Evolutionary conservation across 2,888 invertebrate genomes (phyloP), one percentile per base, ranked within the genome.

Genomic region (Zygaena filipendulae): DNA sequence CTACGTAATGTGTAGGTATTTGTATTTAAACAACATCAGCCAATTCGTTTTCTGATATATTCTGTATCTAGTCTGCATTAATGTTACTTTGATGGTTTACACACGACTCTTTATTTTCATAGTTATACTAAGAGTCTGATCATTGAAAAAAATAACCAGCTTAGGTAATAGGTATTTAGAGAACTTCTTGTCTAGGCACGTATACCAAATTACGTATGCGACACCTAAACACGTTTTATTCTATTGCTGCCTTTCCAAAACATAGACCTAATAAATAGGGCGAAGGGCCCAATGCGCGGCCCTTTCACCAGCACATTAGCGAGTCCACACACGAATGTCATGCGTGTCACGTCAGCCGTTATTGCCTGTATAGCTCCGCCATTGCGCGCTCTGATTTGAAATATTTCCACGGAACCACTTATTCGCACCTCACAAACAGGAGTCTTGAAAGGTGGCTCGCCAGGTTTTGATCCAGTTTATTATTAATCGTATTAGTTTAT

Each of bases 381-480:
- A 52, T 55, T 53, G 60, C 58, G 58, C 52, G 67, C 55, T 45
- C 71, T 71, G 75, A 79, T 79, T 79, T 75, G 71, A 72, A 79
- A 77, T 79, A 75, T 72, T 79, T 77, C 59, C 77, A 77, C 75
- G 75, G 59, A 75, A 71, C 68, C 75, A 74, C 75, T 77, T 75
- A 77, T 66, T 64, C 70, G 64, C 63, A 64, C 62, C 69, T 72
- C 59, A 45, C 59, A 54, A 62, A 57, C 52, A 56, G 46, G 47
- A 48, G 45, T 42, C 34, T 42, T 40, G 42, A 41, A 36, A 46
- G 46, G 37, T 32, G 36, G 50, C 35, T 38, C 38, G 31, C 30
- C 33, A 45, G 35, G 47, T 59, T 48, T 66, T 64, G 63, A 62
- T 64, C n/a, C n/a, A n/a, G n/a, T n/a, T n/a, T n/a, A 45, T 45